Conservation (phyloP, 2,797 vertebrate species). For the Microchirus variegatus region DNA sequence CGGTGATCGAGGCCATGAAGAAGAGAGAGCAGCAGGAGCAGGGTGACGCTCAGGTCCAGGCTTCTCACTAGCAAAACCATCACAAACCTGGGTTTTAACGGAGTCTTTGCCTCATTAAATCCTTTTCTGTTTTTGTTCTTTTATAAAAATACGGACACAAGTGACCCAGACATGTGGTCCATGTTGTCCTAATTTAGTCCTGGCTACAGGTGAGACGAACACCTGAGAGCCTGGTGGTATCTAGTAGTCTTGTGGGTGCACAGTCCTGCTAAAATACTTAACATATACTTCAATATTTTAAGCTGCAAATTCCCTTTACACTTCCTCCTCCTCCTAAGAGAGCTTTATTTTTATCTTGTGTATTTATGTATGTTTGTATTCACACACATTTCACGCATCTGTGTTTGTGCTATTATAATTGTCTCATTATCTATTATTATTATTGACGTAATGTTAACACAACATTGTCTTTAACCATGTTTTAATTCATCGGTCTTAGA, state of each 20-base stretch:
- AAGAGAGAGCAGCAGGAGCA: constrained; percentile 71
- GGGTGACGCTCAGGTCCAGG: constrained; percentile 43
- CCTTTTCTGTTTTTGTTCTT: constrained; percentile 21
- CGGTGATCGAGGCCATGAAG: constrained; percentile 88
- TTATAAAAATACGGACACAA: background rate
- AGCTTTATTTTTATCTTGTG: constrained; percentile 14
- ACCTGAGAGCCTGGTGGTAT: background rate
- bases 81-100: background rate
- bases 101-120: constrained; percentile 20
- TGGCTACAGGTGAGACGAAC: no score
- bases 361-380: constrained; percentile 21
- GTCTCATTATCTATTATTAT: constrained; percentile 41
- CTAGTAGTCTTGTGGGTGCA: constrained; percentile 1
- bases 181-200: background rate
- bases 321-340: constrained; percentile 9
- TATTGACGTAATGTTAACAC: constrained; percentile 40
- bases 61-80: constrained; percentile 30
- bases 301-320: constrained; percentile 23
- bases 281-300: background rate
- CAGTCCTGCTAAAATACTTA: constrained; percentile 22
- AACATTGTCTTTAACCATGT: constrained; percentile 19
- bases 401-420: constrained; percentile 11
- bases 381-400: constrained; percentile 8
- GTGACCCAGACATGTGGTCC: constrained; percentile 5
- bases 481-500: no score